Base-by-base conservation (phyloP, 1,140 invertebrate species). In the Sycophila sp. region DNA sequence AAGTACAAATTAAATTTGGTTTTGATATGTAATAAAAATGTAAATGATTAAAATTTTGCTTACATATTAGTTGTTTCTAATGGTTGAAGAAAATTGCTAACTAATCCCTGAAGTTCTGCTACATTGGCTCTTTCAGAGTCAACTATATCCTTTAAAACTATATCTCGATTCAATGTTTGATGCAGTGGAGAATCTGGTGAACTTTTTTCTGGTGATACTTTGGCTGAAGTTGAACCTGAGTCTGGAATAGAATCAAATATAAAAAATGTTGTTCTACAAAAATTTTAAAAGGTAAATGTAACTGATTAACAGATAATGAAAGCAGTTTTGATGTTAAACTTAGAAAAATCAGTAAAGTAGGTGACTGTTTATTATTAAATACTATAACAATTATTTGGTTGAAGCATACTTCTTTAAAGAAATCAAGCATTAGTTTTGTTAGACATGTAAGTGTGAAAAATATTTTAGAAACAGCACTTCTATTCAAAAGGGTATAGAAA, bases 91-190 rank as follows among this genome's bases (percentile, higher is more conserved):
- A 96, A 97, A 79, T 92, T 94, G 75, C 91, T 93, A 62, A 95
- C 87, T 58, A 98, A 88, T 56, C 90, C 92, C 78, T 96, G 93
- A 76, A 98, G 87, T 86, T 98, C 96, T 34, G 91, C 90, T 36
- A 98, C 92, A 88, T 97, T 94, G 0, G 93, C 92, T 77, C 90
- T 92, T 85, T 99, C 96, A 26, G 96, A 97, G 78, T 98, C 96
- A 68, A 97, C 91, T 28, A 99, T 90, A 87, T 97, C 96, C 82
- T 95, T 94, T 51, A 98, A 85, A n/a, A 97, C 94, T 75, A 96
- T 90, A 78, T 91, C 91, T 66, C 92, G 84, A 83, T 94, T 94
- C 7, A 88, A 79, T 73, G 86, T 88, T 77, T 92, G 92, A 81
- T 94, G 90, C 6, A 83, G 76, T 6, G 81, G 80, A 6, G 85